Evolutionary conservation across 92 coral and sea anemone species (phyloP), one percentile per base, ranked within the genome.

Genomic region (Zoanthus solanderi): DNA sequence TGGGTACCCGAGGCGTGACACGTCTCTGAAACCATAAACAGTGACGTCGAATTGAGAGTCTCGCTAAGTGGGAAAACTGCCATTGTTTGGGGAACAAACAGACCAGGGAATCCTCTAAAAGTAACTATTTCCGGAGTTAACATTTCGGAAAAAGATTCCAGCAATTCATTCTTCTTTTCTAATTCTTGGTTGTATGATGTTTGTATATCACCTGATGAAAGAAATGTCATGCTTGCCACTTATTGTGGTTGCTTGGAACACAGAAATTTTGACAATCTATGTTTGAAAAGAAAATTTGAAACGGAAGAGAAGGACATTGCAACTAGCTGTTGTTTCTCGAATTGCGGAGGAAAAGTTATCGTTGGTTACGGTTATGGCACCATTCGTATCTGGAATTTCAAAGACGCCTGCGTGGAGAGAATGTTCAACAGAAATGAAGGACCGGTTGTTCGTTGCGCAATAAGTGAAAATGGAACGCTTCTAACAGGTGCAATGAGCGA

Each of bases 151-250:
- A 29, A 29, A 76, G 29, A 0, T 6, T 30, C 79, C 0, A 53
- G 42, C 67, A n/a, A 60, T 48, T 42, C 50, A 17, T 50, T 5
- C 1, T 23, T 23, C 79, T 76, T 30, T 5, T 28, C 9, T 18
- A 17, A 50, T 7, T 28, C 42, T 48, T 18, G 7, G 61, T 9
- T 48, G 8, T 44, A 1, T n/a, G 79, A 76, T 31, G 79, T 28
- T 48, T 76, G 79, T 76, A 23, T 76, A n/a, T 76, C 79, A 0
- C 79, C 79, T 76, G 79, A 76, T 29, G 79, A 18, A 18, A 48
- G 5, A 18, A 48, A 48, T 76, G 61, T 50, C 14, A 52, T 76
- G 37, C 18, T 47, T 9, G 79, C 50, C 17, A 76, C 79, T 14
- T 4, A 14, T n/a, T 9, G 0, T 52, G 79, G 79, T 76, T 76